Conservation (phyloP, 2,888 invertebrate genomes). For the Trachelus tabidus region DNA sequence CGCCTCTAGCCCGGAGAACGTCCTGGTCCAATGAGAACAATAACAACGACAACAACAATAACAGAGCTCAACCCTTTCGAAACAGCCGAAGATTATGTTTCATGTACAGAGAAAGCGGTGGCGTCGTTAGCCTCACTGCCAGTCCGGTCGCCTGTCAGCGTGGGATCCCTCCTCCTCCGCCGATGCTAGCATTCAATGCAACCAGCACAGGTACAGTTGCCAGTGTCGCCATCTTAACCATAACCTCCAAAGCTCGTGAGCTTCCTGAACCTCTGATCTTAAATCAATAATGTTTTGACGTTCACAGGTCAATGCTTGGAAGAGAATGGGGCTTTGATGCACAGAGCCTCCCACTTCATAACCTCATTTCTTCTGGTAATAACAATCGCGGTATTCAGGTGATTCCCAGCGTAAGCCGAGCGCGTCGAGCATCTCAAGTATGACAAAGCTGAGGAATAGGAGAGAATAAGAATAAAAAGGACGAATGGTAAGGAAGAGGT, state of each 20-base stretch:
- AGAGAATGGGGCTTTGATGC: slow-evolving; percentile 57
- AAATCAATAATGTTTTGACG: neutral
- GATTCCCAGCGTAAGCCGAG: slow-evolving; percentile 53
- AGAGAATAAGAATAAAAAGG: slow-evolving; percentile 5
- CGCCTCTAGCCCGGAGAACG: slow-evolving; percentile 72
- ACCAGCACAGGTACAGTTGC: slow-evolving; percentile 73
- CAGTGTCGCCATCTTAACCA: neutral
- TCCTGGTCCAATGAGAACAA: slow-evolving; percentile 49
- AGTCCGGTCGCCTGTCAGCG: slow-evolving; percentile 64
- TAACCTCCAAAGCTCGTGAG: neutral
- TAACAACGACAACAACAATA: slow-evolving; percentile 46
- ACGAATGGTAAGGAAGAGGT: slow-evolving; percentile 10
- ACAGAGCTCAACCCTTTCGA: slow-evolving; percentile 61
- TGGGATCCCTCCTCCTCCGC: slow-evolving; percentile 56
- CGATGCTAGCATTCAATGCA: slow-evolving; percentile 76
- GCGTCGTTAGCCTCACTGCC: slow-evolving; percentile 62
- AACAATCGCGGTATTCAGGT: slow-evolving; percentile 57
- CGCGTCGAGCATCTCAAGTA: slow-evolving; percentile 17
- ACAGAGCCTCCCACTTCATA: slow-evolving; percentile 47
- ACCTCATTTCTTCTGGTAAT: slow-evolving; percentile 40
- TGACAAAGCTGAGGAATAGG: slow-evolving; percentile 3
- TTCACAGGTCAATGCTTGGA: slow-evolving; percentile 75
- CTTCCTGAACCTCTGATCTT: neutral
- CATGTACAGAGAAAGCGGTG: slow-evolving; percentile 75
- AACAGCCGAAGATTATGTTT: slow-evolving; percentile 77